Conservation (phyloP, 2,888 invertebrate genomes). For the Nysson spinosus region DNA sequence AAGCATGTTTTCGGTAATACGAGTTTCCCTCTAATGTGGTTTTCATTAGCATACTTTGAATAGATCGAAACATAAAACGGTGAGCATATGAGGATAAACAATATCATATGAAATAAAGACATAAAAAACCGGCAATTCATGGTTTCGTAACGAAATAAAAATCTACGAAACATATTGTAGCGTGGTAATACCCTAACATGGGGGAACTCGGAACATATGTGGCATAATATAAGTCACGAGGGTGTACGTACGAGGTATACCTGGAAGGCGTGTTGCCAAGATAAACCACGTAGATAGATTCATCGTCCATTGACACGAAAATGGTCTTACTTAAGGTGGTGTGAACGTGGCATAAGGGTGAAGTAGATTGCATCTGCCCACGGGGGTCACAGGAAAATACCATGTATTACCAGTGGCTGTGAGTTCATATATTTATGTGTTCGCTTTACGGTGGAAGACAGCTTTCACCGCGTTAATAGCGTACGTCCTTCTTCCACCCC, state of each 20-base stretch:
- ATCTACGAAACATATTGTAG: too few relatives aligned
- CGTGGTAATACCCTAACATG: too few relatives aligned
- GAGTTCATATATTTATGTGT: background rate
- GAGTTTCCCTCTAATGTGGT: too few relatives aligned
- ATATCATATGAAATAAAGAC: too few relatives aligned
- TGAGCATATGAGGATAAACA: too few relatives aligned
- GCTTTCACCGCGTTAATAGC: background rate
- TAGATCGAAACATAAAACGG: too few relatives aligned
- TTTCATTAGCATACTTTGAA: too few relatives aligned
- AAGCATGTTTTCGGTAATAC: too few relatives aligned
- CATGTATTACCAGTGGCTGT: background rate
- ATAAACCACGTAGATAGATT: conserved; percentile 40
- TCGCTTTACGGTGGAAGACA: conserved; percentile 1
- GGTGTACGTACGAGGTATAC: conserved; percentile 2
- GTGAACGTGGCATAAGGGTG: conserved; percentile 31
- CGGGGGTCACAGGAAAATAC: background rate
- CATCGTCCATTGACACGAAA: conserved; percentile 55
- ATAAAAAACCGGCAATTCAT: too few relatives aligned
- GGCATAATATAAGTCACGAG: conserved; percentile 15
- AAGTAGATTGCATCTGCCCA: conserved; percentile 40
- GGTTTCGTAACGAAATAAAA: too few relatives aligned
- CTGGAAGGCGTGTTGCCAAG: conserved; percentile 22
- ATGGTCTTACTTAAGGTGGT: conserved; percentile 32
- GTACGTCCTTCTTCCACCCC: background rate
- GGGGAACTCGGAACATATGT: background rate